Evolutionary conservation across 1,140 invertebrate species (phyloP).

Genomic region (Aporrectodea caliginosa): DNA sequence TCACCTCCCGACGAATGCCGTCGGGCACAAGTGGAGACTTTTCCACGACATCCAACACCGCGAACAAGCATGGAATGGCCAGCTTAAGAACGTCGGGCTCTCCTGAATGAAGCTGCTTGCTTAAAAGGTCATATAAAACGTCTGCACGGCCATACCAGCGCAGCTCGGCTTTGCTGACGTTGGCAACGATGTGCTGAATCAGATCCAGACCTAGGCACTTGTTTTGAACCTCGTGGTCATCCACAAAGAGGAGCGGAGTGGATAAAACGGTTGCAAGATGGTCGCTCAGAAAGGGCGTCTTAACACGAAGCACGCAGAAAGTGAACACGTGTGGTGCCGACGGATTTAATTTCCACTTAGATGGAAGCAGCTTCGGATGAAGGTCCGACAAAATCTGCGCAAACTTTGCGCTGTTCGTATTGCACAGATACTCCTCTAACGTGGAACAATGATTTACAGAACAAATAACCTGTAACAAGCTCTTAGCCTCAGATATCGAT

Average conservation of each 20-base stretch:
- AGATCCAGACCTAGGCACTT: neutral
- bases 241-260: neutral
- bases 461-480: neutral
- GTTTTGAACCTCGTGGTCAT: neutral
- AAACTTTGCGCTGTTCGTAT: neutral
- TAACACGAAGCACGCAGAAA: neutral
- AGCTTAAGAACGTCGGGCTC: neutral
- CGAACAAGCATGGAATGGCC: neutral
- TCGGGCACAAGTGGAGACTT: neutral
- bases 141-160: neutral
- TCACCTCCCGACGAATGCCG: neutral
- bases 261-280: neutral
- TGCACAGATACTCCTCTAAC: neutral
- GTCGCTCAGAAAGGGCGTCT: neutral
- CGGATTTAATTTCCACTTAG: neutral
- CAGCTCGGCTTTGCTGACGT: neutral
- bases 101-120: neutral
- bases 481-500: neutral
- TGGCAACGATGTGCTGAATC: neutral
- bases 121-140: neutral
- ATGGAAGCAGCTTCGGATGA: neutral
- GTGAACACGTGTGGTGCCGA: neutral
- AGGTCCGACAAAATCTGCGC: neutral
- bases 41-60: neutral
- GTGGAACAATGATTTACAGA: neutral